These are phyloP conservation scores for Sciurus niger DNA, from an alignment of 2,113 vertebrate species.

Conservation along the genomic window DNA sequence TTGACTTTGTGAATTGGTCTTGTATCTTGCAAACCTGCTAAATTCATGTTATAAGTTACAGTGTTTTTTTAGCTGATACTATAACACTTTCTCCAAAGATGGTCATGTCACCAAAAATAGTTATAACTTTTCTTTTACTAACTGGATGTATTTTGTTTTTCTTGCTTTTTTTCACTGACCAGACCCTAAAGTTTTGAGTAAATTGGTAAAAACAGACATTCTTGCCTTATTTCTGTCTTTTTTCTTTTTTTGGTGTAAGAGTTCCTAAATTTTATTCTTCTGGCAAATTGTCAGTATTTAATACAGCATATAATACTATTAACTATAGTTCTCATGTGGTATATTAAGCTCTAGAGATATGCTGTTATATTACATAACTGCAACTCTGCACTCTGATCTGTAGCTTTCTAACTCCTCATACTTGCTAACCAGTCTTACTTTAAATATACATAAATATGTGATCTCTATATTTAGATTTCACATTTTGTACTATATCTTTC, in stretches of 20 bases:
- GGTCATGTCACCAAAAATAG: background rate
- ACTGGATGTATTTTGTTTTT: background rate
- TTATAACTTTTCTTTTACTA: background rate
- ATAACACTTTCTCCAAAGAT: background rate
- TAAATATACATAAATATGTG: background rate
- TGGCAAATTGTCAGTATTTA: background rate
- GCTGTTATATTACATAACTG: background rate
- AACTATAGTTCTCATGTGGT: background rate
- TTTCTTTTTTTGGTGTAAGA: background rate
- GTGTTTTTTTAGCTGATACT: background rate
- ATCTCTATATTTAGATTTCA: background rate
- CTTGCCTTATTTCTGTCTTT: background rate
- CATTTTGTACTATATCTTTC: too few relatives aligned
- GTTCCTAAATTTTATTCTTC: background rate
- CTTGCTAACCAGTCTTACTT: background rate
- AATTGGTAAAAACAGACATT: background rate
- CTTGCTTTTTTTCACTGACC: background rate
- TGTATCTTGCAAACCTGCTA: background rate
- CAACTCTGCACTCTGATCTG: background rate
- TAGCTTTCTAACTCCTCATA: too few relatives aligned
- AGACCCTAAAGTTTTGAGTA: background rate
- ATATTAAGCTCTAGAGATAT: background rate
- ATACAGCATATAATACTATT: background rate
- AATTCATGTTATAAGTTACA: background rate
- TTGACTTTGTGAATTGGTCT: background rate